Base-by-base conservation (phyloP, 2,797 vertebrate species). In the Neosalanx taihuensis region DNA sequence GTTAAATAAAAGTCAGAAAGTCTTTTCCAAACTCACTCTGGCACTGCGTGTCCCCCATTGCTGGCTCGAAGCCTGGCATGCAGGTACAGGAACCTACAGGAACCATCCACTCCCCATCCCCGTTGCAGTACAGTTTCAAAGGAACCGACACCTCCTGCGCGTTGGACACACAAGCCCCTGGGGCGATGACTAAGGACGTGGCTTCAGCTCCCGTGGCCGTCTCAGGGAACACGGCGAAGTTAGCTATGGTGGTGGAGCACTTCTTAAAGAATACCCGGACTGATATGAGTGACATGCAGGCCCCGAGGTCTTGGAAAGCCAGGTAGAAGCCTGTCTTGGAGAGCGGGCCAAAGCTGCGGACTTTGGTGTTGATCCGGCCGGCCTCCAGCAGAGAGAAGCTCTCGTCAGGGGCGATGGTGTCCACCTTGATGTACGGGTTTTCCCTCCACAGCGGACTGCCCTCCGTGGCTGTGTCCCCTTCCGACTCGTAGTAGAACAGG, bases 61-160 rank as follows among this genome's bases (percentile, higher is more conserved):
- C 85, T 0, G 97, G 94, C 84, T 98, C 95, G 0, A 94, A 96
- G 46, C 97, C 97, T 0, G 96, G 91, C 0, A 94, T 89, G 72
- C 97, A 99, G 1, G 96, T 98, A 81, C 97, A 98, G 0, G 96
- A 95, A 31, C 97, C 97, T 73, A 98, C 96, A 0, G 97, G 97
- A 73, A 99, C 97, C 97, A 98, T 98, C 97, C 97, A 98, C 83
- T 99, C 97, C 0, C 97, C 97, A 0, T 99, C 97, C 0, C 97
- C 97, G 0, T 99, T 99, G 89, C 97, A 99, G 91, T 98, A 99
- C 20, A 99, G 92, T 78, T 98, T 99, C 10, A 99, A 93, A 0
- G 97, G 97, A 61, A 99, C 97, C 0, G 97, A 99, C 74, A 98
- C 94, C 90, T 99, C 97, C 82, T 95, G 91, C 0, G 97, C 96